These are phyloP conservation scores for Cirrhinus mrigala DNA, from an alignment of 2,797 vertebrate species.

Conservation along the genomic window DNA sequence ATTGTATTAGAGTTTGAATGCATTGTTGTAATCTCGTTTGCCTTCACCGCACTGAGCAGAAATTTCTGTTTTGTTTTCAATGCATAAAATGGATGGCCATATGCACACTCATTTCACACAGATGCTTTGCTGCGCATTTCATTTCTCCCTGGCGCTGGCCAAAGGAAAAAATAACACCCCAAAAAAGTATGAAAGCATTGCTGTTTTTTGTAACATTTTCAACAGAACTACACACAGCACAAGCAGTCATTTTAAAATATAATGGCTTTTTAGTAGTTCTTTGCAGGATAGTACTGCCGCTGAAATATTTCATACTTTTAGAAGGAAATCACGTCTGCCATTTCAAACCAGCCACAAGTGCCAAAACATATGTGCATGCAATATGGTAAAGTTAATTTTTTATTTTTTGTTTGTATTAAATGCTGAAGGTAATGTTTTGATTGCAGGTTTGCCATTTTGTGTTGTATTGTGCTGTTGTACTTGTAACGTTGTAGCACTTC, in stretches of 20 bases:
- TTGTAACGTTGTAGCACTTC: slow-evolving; percentile 75
- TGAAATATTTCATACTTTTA: neutral
- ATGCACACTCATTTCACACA: neutral
- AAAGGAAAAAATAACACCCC: neutral
- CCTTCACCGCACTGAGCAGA: slow-evolving; percentile 28
- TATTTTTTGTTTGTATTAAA: neutral
- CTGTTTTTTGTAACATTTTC: neutral
- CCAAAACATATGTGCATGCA: slow-evolving; percentile 46
- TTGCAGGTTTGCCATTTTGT: slow-evolving; percentile 15
- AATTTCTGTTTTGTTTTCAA: slow-evolving; percentile 4
- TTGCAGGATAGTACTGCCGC: neutral
- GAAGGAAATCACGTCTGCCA: neutral
- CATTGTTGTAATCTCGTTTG: slow-evolving; percentile 36
- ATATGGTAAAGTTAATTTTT: slow-evolving; percentile 14
- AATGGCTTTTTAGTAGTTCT: slow-evolving; percentile 38
- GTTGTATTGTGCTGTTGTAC: slow-evolving; percentile 61
- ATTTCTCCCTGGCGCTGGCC: neutral
- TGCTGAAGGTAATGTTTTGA: slow-evolving; percentile 13
- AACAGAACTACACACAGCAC: slow-evolving; percentile 18
- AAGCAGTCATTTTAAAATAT: slow-evolving; percentile 11
- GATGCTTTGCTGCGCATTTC: slow-evolving; percentile 12
- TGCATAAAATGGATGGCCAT: neutral
- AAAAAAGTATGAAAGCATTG: neutral
- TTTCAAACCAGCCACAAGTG: slow-evolving; percentile 4
- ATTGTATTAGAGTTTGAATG: slow-evolving; percentile 41